Evolutionary conservation across 2,888 invertebrate genomes (phyloP), one percentile per base, ranked within the genome.

Genomic region (Lacanobia wlatinum): DNA sequence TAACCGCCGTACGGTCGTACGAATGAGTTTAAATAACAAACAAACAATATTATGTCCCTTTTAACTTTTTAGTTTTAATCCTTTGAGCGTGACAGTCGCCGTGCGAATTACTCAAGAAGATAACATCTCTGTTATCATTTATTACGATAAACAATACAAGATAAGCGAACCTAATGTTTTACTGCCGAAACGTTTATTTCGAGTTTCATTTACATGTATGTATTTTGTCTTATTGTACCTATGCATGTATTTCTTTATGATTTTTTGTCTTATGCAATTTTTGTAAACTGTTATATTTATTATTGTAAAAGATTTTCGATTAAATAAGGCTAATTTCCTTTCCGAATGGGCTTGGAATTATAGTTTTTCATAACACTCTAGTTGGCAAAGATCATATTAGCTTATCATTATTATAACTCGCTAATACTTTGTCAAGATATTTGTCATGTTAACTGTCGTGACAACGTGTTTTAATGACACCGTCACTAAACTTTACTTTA

Each of bases 11-110:
- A 28, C 53, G 52, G 21, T 62, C 84, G 28, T 14, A 70, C 34
- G 70, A 80, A 80, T 70, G 61, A 58, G 70, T 61, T 48, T 38
- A 80, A 70, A 74, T 80, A 68, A 68, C 60, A 61, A 68, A 68
- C 60, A 61, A 83, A 83, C 59, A 79, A 70, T 46, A 43, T 43
- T 43, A 61, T 59, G 63, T 68, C 38, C 12, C 43, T 70, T 65
- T 60, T 64, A 43, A 76, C 23, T 66, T 66, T 48, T 81, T 63
- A 50, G 46, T 21, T 7, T 9, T 59, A 56, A 60, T 16, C 40
- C 34, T 66, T 53, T 53, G 16, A 72, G 16, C 40, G 46, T 23
- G 46, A 63, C 59, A 59, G 50, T 56, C 34, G 21, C 18, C 14
- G 23, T 56, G 63, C 38, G 28, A 78, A 60, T 83, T n/a, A 48